phyloP scores from a whole-genome alignment of 2,797 vertebrate species.

The Myotis myotis region DNA sequence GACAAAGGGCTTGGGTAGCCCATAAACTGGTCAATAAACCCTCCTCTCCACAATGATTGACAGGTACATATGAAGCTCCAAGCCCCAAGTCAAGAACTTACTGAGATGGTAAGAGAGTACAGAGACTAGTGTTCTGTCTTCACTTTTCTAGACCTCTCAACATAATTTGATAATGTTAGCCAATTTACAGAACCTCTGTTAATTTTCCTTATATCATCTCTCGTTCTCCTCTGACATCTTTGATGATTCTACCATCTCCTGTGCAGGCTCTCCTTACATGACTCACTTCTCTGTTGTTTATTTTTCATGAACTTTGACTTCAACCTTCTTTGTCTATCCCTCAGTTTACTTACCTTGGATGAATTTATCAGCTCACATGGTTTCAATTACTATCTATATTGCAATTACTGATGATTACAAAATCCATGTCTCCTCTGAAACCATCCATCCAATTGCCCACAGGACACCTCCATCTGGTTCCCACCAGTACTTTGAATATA shows the following conservation, averaged over 20 bases:
- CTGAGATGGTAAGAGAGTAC: not conserved
- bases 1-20: constrained; percentile 21
- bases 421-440: not conserved
- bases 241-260: not conserved
- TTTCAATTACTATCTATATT: not conserved
- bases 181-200: not conserved
- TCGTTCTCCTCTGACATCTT: not conserved
- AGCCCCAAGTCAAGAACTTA: not conserved
- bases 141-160: not conserved
- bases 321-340: not conserved
- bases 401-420: not conserved
- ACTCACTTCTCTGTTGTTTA: not conserved
- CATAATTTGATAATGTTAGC: not conserved
- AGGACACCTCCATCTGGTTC: not conserved
- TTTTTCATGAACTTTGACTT: constrained; percentile 26
- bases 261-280: not conserved
- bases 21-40: constrained; percentile 58
- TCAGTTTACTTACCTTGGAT: not conserved
- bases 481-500: not conserved
- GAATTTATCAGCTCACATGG: not conserved
- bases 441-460: not conserved
- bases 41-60: not conserved
- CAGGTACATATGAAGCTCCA: not conserved
- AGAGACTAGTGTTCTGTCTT: not conserved
- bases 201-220: not conserved